Evolutionary conservation across 2,797 vertebrate species (phyloP).

Genomic region (Toxotes lorentzi): DNA sequence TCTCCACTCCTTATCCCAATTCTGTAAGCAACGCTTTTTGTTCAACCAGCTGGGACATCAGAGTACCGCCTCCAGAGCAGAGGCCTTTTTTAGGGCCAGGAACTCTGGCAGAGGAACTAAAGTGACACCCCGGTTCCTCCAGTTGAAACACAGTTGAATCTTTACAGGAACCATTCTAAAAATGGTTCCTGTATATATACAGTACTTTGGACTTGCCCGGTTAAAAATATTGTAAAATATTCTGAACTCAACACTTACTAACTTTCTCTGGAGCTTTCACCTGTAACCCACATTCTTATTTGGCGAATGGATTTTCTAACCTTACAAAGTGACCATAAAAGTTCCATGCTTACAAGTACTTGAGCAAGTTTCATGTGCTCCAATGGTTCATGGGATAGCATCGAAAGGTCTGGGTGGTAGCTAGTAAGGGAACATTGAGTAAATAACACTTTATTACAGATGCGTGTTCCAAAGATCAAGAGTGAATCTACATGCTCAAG

Average conservation of each 20-base stretch:
- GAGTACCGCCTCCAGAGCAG: neutral
- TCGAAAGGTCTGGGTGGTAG: neutral
- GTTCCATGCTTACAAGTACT: neutral
- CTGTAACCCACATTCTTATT: no score
- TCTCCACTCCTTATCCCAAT: no score
- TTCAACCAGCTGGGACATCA: neutral
- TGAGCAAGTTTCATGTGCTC: neutral
- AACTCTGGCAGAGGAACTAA: neutral
- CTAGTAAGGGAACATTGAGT: neutral
- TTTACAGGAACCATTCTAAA: neutral
- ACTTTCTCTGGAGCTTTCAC: no score
- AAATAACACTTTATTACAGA: neutral
- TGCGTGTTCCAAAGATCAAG: slow-evolving; percentile 3
- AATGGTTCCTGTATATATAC: no score
- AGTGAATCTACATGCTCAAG: neutral
- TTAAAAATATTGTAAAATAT: no score
- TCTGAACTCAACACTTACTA: no score
- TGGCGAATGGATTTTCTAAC: no score
- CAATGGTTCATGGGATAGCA: neutral
- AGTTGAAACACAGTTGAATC: neutral
- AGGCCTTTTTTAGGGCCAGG: neutral
- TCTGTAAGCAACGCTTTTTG: no score
- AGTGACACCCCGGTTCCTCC: neutral
- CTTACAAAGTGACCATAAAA: no score
- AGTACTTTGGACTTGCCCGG: no score